phyloP scores from a whole-genome alignment of 2,113 vertebrate genomes.

The Pelodiscus sinensis region DNA sequence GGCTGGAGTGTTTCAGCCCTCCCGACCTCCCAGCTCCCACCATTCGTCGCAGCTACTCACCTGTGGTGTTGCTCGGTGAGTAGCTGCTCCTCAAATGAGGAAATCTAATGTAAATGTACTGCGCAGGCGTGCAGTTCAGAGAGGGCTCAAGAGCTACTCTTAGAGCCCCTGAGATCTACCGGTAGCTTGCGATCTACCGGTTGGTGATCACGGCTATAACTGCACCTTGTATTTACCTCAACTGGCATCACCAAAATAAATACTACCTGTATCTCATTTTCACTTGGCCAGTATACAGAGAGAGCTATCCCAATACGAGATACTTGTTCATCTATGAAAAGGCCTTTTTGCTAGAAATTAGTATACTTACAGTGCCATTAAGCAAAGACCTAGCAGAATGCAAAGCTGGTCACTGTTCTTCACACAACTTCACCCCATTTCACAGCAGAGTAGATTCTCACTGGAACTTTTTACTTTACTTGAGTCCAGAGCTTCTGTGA shows the following conservation, averaged over 20 bases:
- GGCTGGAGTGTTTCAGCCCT: no score
- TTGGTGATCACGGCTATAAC: no score
- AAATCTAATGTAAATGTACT: no score
- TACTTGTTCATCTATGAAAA: neutral
- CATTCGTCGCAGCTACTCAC: no score
- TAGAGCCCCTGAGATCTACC: no score
- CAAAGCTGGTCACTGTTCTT: neutral
- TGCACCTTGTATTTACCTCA: neutral
- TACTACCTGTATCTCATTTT: neutral
- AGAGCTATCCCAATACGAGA: neutral
- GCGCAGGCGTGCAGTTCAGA: no score
- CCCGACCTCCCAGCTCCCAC: no score
- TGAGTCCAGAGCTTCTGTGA: slow-evolving; percentile 44
- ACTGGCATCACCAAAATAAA: neutral
- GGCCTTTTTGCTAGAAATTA: neutral
- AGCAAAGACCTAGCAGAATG: neutral
- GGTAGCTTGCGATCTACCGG: no score
- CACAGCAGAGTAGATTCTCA: slow-evolving; percentile 38
- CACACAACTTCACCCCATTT: accelerated
- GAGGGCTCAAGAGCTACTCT: no score
- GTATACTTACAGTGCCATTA: neutral
- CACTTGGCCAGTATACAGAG: neutral
- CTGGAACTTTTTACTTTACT: slow-evolving; percentile 47
- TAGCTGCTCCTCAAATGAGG: no score
- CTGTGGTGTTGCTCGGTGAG: no score